These are phyloP conservation scores for Nyctalus aviator DNA, from an alignment of 2,797 vertebrate species.

Conservation along the genomic window DNA sequence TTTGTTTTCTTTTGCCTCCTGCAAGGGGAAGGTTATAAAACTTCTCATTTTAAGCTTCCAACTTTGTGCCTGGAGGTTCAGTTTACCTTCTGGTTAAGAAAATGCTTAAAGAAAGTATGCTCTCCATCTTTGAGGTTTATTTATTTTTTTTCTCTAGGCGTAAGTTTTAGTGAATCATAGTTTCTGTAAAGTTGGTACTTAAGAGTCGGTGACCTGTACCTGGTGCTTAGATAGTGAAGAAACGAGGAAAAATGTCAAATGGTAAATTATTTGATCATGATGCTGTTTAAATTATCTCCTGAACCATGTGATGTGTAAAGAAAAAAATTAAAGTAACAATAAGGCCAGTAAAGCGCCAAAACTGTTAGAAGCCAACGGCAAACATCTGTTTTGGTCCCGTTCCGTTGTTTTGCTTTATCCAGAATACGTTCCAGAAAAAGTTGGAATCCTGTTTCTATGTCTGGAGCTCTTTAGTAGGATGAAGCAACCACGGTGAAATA, in stretches of 20 bases:
- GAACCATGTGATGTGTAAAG: not conserved
- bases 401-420: not conserved
- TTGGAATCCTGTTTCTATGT: not conserved
- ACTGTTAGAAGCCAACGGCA: not conserved
- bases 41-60: conserved; percentile 42
- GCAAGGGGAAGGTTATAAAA: not conserved
- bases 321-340: not conserved
- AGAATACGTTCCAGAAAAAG: not conserved
- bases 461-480: not conserved
- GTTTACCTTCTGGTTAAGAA: conserved; percentile 58
- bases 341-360: not conserved
- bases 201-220: not conserved
- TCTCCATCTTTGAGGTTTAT: not conserved
- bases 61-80: not conserved
- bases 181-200: not conserved
- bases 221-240: not conserved
- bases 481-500: not conserved
- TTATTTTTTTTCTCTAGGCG: not conserved
- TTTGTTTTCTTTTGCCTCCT: not conserved
- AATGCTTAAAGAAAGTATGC: not conserved
- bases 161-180: conserved; percentile 22
- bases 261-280: not conserved
- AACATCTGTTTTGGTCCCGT: fast-evolving
- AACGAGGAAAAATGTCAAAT: not conserved
- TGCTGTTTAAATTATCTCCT: not conserved